Evolutionary conservation across 1,140 invertebrate species (phyloP).

Genomic region (Drosophila bipectinata): DNA sequence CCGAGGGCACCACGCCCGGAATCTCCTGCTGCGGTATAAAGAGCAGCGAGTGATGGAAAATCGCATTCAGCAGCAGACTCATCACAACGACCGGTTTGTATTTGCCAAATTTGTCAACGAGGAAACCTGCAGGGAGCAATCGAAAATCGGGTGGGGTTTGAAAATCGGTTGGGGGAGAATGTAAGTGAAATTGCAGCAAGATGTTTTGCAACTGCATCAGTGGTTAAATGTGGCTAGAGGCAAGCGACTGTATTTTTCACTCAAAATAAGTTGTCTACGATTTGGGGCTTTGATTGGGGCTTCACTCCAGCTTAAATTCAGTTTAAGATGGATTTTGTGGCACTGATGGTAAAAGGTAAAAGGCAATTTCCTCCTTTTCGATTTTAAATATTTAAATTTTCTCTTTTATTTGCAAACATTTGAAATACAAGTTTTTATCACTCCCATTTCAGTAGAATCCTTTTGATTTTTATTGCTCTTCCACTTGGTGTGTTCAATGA

Average conservation of each 20-base stretch:
- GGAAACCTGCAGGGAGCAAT: slow-evolving; percentile 85
- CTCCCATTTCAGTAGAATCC: not conserved
- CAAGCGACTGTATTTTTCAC: not conserved
- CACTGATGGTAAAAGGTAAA: not conserved
- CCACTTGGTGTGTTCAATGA: slow-evolving; percentile 15
- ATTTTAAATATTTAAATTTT: not conserved
- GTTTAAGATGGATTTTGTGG: slow-evolving; percentile 7
- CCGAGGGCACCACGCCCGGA: slow-evolving; percentile 88
- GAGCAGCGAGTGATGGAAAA: slow-evolving; percentile 89
- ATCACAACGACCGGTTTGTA: slow-evolving; percentile 91
- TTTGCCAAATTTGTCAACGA: slow-evolving; percentile 92
- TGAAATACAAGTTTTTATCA: too few species aligned
- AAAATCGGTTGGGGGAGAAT: slow-evolving; percentile 7
- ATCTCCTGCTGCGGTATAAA: slow-evolving; percentile 90
- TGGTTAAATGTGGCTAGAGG: not conserved
- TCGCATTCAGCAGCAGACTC: slow-evolving; percentile 88
- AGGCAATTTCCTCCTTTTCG: not conserved
- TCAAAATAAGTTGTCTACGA: slow-evolving; percentile 16
- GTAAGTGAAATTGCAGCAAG: slow-evolving; percentile 22
- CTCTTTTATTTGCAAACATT: not conserved
- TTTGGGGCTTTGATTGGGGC: slow-evolving; percentile 20
- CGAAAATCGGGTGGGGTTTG: slow-evolving; percentile 2
- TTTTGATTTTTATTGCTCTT: slow-evolving; percentile 5
- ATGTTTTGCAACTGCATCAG: slow-evolving; percentile 7
- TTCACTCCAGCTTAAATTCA: slow-evolving; percentile 11